Evolutionary conservation across 2,888 invertebrate species (phyloP).

Genomic region (Cordilura impudica): DNA sequence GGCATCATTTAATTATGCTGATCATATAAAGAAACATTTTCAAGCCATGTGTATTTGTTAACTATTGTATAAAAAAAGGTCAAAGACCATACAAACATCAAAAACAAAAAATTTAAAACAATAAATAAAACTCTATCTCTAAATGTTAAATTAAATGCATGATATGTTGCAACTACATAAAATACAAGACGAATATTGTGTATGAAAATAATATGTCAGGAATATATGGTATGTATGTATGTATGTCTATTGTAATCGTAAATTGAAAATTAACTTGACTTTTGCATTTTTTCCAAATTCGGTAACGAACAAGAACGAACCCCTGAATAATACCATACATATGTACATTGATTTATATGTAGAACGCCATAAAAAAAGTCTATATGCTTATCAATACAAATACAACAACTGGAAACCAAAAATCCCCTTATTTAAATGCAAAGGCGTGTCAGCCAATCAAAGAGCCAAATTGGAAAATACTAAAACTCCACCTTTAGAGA

Average conservation of each 20-base stretch:
- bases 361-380: slow-evolving; percentile 28
- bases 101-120: slow-evolving; percentile 45
- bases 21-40: too few relatives aligned
- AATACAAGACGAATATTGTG: background rate
- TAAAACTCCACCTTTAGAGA: slow-evolving; percentile 57
- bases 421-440: slow-evolving; percentile 25
- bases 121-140: slow-evolving; percentile 58
- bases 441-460: slow-evolving; percentile 59
- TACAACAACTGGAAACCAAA: slow-evolving; percentile 45
- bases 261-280: slow-evolving; percentile 45
- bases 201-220: background rate
- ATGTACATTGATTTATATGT: background rate
- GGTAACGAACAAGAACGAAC: slow-evolving; percentile 26
- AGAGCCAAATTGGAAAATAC: slow-evolving; percentile 35
- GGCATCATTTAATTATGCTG: too few relatives aligned
- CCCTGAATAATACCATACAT: background rate
- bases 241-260: slow-evolving; percentile 18
- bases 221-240: slow-evolving; percentile 3
- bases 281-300: slow-evolving; percentile 42
- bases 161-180: slow-evolving; percentile 33
- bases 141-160: slow-evolving; percentile 59
- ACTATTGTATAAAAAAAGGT: too few relatives aligned
- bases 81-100: slow-evolving; percentile 50
- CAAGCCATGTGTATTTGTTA: too few relatives aligned
- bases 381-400: slow-evolving; percentile 33